Base-by-base conservation (phyloP, 2,888 invertebrate genomes). In the Drosophila silvestris region DNA sequence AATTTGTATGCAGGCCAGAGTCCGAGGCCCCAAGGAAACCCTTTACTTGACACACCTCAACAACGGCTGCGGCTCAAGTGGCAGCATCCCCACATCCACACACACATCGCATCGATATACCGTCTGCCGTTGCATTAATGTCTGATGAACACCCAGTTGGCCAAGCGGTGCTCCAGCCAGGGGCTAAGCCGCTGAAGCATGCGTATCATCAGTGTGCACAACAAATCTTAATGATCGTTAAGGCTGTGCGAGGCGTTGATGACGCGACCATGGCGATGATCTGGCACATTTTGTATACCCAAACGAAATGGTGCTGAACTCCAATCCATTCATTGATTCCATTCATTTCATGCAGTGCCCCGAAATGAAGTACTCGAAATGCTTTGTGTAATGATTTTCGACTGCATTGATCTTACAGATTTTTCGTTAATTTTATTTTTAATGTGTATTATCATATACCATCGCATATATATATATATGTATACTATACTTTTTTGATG, bases 31-130 rank as follows among this genome's bases (percentile, higher is more conserved):
- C 66, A 77, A 84, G 89, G 82, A 88, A 91, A 88, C 82, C 87
- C 89, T 90, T 88, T 87, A 82, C 87, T 85, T 85, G 91, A 85
- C 90, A 91, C 90, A 91, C 91, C 91, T 89, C 81, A 85, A 83
- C 85, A 79, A 76, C 80, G 76, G 37, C 77, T 76, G 81, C 70
- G 71, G 62, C 80, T 87, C 83, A 87, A 87, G 87, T 87, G 87
- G 79, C 74, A 82, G 70, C 69, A 81, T 72, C 81, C 70, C 66
- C 56, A 68, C 33, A 59, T 58, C 62, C 22, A 58, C 33, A 58
- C 26, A 63, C 28, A 56, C 26, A 47, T 30, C 51, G 51, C 52
- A 61, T 60, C 59, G 60, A 70, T 44, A 68, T 44, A 41, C 47
- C 63, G 77, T 88, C 85, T 87, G 87, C 83, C 78, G 76, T 74